These are phyloP conservation scores for Linnaemya vulpina DNA, from an alignment of 2,888 invertebrate genomes.

Conservation along the genomic window DNA sequence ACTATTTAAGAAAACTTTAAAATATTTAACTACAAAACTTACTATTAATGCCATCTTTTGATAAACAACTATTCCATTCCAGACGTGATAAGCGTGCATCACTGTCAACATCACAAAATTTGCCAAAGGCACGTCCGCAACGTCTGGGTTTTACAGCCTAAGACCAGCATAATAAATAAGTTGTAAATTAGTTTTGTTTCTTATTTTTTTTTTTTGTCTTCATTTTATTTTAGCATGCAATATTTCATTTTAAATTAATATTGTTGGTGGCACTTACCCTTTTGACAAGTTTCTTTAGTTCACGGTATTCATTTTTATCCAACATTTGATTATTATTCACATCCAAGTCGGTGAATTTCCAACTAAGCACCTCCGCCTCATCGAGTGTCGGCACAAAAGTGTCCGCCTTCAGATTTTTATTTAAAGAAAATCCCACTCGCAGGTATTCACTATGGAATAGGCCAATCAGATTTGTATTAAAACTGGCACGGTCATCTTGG, in stretches of 20 bases:
- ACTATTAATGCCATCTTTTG: conserved; percentile 92
- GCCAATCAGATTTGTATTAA: conserved; percentile 93
- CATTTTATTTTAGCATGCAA: not conserved
- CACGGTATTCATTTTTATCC: conserved; percentile 92
- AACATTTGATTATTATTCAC: conserved; percentile 89
- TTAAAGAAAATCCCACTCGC: conserved; percentile 72
- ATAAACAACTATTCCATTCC: conserved; percentile 95
- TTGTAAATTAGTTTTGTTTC: conserved; percentile 9
- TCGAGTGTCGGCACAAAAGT: conserved; percentile 80
- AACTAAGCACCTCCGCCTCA: conserved; percentile 87
- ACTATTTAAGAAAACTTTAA: not conserved
- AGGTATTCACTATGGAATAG: conserved; percentile 92
- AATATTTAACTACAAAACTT: conserved; percentile 83
- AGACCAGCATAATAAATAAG: conserved; percentile 67
- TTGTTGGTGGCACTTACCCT: conserved; percentile 84
- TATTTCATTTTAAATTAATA: not conserved
- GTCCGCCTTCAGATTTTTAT: conserved; percentile 65
- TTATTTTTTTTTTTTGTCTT: not conserved
- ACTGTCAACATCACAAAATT: conserved; percentile 92
- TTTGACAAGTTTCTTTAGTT: conserved; percentile 91
- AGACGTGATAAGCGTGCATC: conserved; percentile 90
- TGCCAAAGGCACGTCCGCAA: conserved; percentile 94
- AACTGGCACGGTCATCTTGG: conserved; percentile 89
- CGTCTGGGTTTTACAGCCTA: conserved; percentile 93
- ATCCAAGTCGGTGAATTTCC: conserved; percentile 96